Conservation (phyloP, 2,113 vertebrate species). For the Astur gentilis region DNA sequence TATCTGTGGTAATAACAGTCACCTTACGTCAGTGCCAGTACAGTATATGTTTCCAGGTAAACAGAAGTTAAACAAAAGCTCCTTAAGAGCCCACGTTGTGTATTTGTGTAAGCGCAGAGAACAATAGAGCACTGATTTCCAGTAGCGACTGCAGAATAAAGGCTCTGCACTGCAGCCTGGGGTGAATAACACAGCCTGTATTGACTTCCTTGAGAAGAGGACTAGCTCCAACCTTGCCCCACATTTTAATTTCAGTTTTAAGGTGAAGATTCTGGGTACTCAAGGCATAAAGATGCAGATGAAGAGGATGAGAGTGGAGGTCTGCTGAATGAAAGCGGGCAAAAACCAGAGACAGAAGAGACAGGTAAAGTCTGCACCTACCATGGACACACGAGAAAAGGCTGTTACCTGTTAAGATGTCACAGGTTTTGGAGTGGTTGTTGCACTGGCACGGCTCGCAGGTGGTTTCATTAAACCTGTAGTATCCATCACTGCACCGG, state of each 20-base stretch:
- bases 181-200: background rate
- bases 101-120: constrained; percentile 14
- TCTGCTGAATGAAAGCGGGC: background rate
- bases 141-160: background rate
- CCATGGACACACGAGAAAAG: background rate
- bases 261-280: background rate
- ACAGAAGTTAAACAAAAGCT: constrained; percentile 33
- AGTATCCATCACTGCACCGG: constrained; percentile 68
- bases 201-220: background rate
- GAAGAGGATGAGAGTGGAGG: background rate
- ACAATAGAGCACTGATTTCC: constrained; percentile 17
- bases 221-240: background rate
- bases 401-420: constrained; percentile 68
- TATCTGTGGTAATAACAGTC: background rate
- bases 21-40: background rate
- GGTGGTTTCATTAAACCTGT: constrained; percentile 25
- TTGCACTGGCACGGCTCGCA: constrained; percentile 71
- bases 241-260: background rate
- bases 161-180: background rate
- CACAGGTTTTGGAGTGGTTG: constrained; percentile 66
- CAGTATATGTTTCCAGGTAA: constrained; percentile 42
- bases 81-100: background rate
- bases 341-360: background rate
- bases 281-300: background rate
- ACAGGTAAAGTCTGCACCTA: background rate